Conservation (phyloP, 1,140 invertebrate genomes). For the Venturia canescens region DNA sequence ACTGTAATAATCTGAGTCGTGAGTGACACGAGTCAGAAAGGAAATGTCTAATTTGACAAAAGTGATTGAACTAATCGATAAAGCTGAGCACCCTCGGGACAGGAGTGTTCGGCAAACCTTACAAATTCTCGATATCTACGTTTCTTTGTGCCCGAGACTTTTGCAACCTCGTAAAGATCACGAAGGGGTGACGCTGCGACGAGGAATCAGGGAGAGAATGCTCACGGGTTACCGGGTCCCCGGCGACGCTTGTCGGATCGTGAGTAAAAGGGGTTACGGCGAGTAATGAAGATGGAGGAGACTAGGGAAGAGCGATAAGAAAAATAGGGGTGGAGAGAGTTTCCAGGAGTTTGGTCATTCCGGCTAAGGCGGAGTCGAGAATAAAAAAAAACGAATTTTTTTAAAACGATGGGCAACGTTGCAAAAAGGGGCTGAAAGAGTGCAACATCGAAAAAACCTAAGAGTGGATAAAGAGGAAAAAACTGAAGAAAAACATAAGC, state of each 20-base stretch:
- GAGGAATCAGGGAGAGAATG: not conserved
- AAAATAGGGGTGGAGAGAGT: not conserved
- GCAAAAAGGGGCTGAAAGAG: no score
- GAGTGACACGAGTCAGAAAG: no score
- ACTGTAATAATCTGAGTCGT: no score
- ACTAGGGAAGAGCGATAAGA: not conserved
- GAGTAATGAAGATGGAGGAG: conserved; percentile 32
- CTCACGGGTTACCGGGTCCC: not conserved
- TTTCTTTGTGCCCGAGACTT: not conserved
- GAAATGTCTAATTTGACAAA: no score
- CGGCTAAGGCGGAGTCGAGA: no score
- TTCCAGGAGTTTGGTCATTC: no score
- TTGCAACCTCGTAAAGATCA: not conserved
- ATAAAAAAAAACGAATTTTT: not conserved
- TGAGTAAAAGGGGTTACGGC: conserved; percentile 16
- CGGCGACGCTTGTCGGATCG: not conserved
- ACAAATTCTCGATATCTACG: not conserved
- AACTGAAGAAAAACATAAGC: no score
- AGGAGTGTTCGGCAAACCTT: not conserved
- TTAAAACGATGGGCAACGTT: not conserved
- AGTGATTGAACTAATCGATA: no score
- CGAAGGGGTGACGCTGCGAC: not conserved
- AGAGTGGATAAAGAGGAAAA: no score
- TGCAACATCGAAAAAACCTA: no score
- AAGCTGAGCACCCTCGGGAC: not conserved